These are phyloP conservation scores for Diceros bicornis DNA, from an alignment of 2,797 vertebrate genomes.

Conservation along the genomic window DNA sequence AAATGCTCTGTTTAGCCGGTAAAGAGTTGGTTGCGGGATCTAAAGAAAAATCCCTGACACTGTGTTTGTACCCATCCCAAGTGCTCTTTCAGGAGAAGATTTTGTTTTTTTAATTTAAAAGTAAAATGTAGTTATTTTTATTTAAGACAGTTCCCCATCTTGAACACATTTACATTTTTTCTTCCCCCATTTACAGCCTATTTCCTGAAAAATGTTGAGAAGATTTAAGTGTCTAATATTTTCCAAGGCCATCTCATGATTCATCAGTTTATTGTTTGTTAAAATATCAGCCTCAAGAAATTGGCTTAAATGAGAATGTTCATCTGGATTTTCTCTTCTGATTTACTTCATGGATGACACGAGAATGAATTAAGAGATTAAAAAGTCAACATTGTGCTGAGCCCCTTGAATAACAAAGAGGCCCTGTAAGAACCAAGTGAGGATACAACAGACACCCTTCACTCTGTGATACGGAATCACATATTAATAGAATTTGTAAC, in stretches of 20 bases:
- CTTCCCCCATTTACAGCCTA: constrained; percentile 71
- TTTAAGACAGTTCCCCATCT: constrained; percentile 78
- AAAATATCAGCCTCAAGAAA: constrained; percentile 65
- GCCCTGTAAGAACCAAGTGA: neutral
- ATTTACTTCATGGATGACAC: constrained; percentile 68
- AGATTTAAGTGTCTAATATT: constrained; percentile 72
- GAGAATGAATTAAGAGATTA: constrained; percentile 65
- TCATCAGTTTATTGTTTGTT: constrained; percentile 74
- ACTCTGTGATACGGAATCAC: neutral
- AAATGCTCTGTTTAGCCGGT: constrained; percentile 51
- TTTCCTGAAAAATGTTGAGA: constrained; percentile 77
- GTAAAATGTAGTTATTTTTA: constrained; percentile 82
- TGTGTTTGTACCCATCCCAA: constrained; percentile 25
- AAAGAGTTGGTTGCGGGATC: neutral
- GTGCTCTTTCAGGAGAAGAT: neutral
- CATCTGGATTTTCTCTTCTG: constrained; percentile 73
- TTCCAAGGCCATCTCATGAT: constrained; percentile 66
- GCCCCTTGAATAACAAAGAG: neutral
- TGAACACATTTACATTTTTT: constrained; percentile 81
- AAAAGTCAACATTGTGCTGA: neutral
- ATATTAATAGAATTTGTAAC: neutral
- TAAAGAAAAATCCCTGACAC: constrained; percentile 26
- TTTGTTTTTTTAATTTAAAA: constrained; percentile 70
- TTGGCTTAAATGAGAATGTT: constrained; percentile 60
- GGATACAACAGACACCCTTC: neutral